Base-by-base conservation (phyloP, 2,797 vertebrate genomes). In the Hemibagrus guttatus region DNA sequence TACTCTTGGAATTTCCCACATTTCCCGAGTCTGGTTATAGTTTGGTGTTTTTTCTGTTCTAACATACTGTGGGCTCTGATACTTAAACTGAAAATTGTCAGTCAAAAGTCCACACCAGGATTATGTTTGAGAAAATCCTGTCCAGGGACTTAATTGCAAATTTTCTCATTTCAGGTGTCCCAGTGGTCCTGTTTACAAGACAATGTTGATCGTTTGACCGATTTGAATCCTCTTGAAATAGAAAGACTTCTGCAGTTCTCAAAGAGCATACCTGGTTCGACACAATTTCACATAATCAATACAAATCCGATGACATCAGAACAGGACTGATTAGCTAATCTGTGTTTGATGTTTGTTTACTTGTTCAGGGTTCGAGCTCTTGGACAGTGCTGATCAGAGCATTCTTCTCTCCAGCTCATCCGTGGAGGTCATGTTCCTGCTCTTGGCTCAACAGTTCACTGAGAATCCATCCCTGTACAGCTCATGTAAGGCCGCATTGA, bases 371-470 rank as follows among this genome's bases (percentile, higher is more conserved):
- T 99, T 99, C 93, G 96, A 97, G 87, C 95, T 96, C 87, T 93
- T 99, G 94, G 96, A 97, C 76, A 95, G 89, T 76, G 96, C 96
- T 82, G 98, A 99, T 87, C 97, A 99, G 93, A 95, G 92, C 21
- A 95, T 96, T 1, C 95, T 99, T 75, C 89, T 97, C 89, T 97
- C 95, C 31, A 94, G 95, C 78, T 98, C 97, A 14, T 97, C 96
- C 4, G 94, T 97, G 87, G 98, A 99, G 93, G 95, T 97, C 74
- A 97, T 97, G 95, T 98, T 99, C 91, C 93, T 99, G 92, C 93
- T 94, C 80, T 96, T 94, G 23, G 97, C 97, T 81, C 97, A 98
- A 90, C 96, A 97, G 91, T 98, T 98, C 84, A 96, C 96, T 89
- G 94, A 95, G 88, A 96, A 95, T 92, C 94, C 94, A 3, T 90